A percentile compares a stretch with the other conserved stretches of the same genome.
These are phyloP conservation scores for Erinaceus europaeus DNA, from an alignment of 2,113 vertebrate species.

Conservation along the genomic window DNA sequence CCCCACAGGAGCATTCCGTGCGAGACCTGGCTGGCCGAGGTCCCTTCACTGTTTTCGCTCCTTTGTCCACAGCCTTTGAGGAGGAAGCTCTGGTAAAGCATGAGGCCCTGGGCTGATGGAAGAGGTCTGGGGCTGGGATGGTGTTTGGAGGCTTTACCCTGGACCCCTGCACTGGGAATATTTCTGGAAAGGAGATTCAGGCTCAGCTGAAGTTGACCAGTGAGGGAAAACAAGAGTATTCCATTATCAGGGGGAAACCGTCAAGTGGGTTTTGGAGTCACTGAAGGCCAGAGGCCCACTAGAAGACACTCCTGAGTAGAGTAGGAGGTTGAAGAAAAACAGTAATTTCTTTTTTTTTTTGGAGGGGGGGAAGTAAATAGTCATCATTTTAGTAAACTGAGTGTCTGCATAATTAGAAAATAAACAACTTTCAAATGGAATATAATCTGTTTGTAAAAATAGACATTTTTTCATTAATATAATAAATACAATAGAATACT, in stretches of 20 bases:
- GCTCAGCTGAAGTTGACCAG: not conserved
- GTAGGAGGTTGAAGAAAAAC: not conserved
- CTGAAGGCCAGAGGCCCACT: not conserved
- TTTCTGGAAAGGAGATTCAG: not conserved
- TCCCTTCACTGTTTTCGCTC: constrained; percentile 91
- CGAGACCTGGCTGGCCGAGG: constrained; percentile 82
- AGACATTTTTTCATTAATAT: too few relatives aligned
- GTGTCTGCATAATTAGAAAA: too few relatives aligned
- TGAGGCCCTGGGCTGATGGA: not conserved
- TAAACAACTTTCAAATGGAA: too few relatives aligned
- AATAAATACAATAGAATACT: too few relatives aligned
- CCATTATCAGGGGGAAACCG: not conserved
- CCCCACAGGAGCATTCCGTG: constrained; percentile 78
- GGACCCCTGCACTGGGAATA: not conserved
- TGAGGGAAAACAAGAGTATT: not conserved
- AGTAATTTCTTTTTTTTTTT: not conserved
- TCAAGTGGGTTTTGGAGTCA: not conserved
- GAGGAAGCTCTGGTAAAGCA: constrained; percentile 76
- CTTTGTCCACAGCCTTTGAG: constrained; percentile 63
- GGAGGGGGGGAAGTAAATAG: too few relatives aligned
- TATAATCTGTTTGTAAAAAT: too few relatives aligned
- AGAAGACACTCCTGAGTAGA: not conserved
- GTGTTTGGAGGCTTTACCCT: not conserved
- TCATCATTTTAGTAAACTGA: too few relatives aligned
- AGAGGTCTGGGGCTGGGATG: rapidly evolving